phyloP scores from a whole-genome alignment of 2,888 invertebrate genomes.

The Branchipolynoe longqiensis region DNA sequence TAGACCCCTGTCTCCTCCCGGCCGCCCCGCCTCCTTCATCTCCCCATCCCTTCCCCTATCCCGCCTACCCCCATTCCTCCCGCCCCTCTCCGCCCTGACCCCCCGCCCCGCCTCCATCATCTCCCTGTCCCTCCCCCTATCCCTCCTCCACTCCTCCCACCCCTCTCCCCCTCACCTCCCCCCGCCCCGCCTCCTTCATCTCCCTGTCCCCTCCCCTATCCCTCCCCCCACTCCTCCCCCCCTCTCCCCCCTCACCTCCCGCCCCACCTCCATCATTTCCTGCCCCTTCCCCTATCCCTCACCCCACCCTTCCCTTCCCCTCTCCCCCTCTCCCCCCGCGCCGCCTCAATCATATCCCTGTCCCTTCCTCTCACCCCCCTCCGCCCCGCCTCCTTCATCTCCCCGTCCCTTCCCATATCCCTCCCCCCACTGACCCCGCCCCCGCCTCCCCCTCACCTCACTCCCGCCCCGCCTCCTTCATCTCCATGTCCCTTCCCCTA shows the following conservation, averaged over 20 bases:
- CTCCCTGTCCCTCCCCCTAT: neutral
- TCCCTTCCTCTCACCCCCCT: neutral
- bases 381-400: neutral
- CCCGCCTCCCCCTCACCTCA: conserved; percentile 1
- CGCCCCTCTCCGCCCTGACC: no score
- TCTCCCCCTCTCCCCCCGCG: neutral
- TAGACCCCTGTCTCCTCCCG: neutral
- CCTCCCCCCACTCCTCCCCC: conserved; percentile 8
- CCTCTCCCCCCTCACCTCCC: neutral
- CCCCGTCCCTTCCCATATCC: neutral
- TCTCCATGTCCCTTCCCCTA: neutral
- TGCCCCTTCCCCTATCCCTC: neutral
- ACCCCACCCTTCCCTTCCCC: neutral
- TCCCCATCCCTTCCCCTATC: no score
- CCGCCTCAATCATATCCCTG: neutral
- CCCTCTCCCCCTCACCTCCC: neutral
- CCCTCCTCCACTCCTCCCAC: neutral
- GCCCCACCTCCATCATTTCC: no score
- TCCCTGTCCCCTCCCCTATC: neutral
- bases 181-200: neutral
- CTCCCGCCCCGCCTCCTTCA: neutral
- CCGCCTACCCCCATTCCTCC: no score
- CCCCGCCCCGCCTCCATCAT: conserved; percentile 3
- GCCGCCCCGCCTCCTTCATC: neutral
- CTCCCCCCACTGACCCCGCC: neutral